Evolutionary conservation across 2,113 vertebrate species (phyloP).

Genomic region (Elaphurus davidianus): DNA sequence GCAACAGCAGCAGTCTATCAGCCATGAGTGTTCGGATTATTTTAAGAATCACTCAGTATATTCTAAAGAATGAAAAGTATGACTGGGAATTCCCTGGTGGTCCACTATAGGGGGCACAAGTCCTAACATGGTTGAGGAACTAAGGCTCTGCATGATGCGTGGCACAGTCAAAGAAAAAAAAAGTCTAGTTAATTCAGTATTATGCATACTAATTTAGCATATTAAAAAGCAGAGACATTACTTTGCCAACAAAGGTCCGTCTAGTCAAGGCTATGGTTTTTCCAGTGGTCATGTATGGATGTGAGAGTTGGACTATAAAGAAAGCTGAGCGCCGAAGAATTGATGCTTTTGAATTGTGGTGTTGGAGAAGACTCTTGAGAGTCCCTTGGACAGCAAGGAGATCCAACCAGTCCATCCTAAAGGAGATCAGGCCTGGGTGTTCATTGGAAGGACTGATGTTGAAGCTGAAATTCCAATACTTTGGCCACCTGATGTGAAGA

Average conservation of each 20-base stretch:
- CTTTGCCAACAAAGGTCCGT: not conserved
- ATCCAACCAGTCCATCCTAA: not conserved
- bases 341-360: not conserved
- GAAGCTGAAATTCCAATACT: not conserved
- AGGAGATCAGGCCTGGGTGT: not conserved
- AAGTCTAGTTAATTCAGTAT: not conserved
- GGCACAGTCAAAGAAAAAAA: not conserved
- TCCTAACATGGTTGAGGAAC: not conserved
- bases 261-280: not conserved
- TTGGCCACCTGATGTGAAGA: not conserved
- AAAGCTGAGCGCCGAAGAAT: accelerated
- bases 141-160: not conserved
- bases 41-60: not conserved
- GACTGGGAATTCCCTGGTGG: not conserved
- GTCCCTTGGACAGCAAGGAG: not conserved
- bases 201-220: not conserved
- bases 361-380: not conserved
- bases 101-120: not conserved
- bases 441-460: not conserved
- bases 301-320: not conserved
- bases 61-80: not conserved
- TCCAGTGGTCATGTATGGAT: not conserved
- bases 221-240: not conserved
- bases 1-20: not conserved
- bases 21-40: not conserved